Evolutionary conservation across 1,140 invertebrate genomes (phyloP).

Genomic region (Augochlora pura): DNA sequence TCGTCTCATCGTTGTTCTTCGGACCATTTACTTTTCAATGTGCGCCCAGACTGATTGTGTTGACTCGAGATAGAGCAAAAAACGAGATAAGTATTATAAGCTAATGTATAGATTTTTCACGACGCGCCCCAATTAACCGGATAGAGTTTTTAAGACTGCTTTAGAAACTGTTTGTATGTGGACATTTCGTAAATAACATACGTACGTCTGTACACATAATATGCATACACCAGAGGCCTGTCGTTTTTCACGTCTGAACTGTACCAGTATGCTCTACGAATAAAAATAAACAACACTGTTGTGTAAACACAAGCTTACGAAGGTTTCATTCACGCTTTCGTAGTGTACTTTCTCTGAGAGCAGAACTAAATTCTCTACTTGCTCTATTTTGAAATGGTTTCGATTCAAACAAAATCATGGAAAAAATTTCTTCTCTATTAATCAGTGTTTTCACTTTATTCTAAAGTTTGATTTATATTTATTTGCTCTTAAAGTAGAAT

Average conservation of each 20-base stretch:
- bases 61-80: constrained; percentile 19
- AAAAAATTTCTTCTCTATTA: no score
- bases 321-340: no score
- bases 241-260: background rate
- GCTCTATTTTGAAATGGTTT: no score
- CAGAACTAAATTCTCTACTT: no score
- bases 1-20: constrained; percentile 11
- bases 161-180: constrained; percentile 57
- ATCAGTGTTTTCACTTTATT: no score
- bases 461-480: no score
- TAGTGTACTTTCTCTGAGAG: no score
- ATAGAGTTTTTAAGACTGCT: constrained; percentile 63
- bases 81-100: constrained; percentile 48
- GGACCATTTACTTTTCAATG: constrained; percentile 5
- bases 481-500: no score
- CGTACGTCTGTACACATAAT: constrained; percentile 46
- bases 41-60: constrained; percentile 21
- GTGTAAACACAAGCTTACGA: background rate
- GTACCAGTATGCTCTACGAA: background rate
- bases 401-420: no score
- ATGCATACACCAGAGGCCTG: constrained; percentile 37
- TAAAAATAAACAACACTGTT: background rate
- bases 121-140: constrained; percentile 32
- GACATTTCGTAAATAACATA: constrained; percentile 49
- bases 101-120: constrained; percentile 57